Evolutionary conservation across 2,888 invertebrate species (phyloP).

Genomic region (Hypomecis atomaria): DNA sequence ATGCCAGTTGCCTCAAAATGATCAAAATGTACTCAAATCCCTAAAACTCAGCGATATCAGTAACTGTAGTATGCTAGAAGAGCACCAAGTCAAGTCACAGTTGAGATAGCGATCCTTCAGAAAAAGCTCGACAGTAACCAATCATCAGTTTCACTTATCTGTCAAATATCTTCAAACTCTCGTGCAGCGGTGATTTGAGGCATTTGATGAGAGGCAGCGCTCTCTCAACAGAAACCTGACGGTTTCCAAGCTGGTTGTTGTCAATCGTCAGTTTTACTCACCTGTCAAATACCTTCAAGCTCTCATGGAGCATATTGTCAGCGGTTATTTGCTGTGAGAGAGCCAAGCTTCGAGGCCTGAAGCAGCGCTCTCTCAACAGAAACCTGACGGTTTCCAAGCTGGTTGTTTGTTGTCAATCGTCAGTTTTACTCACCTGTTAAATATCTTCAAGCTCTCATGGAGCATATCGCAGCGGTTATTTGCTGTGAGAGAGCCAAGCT

Average conservation of each 20-base stretch:
- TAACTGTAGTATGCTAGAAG: too few relatives aligned
- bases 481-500: conserved; percentile 79
- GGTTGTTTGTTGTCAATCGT: conserved; percentile 58
- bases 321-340: conserved; percentile 68
- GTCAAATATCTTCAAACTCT: too few relatives aligned
- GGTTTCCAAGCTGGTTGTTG: conserved; percentile 90
- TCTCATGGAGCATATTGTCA: conserved; percentile 91
- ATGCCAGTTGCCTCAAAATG: too few relatives aligned
- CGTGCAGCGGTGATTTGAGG: too few relatives aligned
- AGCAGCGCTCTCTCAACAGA: conserved; percentile 94
- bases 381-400: conserved; percentile 96
- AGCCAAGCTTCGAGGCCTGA: conserved; percentile 86
- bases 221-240: conserved; percentile 95
- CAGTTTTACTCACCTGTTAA: conserved; percentile 50
- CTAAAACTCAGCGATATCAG: too few relatives aligned
- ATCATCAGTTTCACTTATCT: too few relatives aligned
- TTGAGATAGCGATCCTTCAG: too few relatives aligned
- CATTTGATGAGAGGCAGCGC: too few relatives aligned
- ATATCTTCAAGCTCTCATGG: conserved; percentile 90
- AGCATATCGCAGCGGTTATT: conserved; percentile 85
- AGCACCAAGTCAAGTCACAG: too few relatives aligned
- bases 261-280: conserved; percentile 16
- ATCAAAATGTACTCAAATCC: too few relatives aligned
- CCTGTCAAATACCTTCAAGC: conserved; percentile 86
- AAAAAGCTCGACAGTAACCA: too few relatives aligned